These are phyloP conservation scores for Rhagonycha fulva DNA, from an alignment of 2,888 invertebrate genomes.

Conservation along the genomic window DNA sequence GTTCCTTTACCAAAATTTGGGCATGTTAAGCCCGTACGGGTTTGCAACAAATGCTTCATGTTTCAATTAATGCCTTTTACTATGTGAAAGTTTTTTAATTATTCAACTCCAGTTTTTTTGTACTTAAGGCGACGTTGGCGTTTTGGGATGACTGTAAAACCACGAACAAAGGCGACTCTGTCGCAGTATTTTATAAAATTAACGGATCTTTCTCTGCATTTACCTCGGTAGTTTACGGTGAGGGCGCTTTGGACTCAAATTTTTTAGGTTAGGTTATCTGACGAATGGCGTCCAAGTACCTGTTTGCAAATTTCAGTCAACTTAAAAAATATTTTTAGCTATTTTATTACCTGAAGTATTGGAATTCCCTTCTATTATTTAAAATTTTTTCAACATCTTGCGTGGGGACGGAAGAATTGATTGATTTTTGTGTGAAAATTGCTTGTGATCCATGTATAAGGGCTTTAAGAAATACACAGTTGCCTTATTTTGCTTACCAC, in stretches of 20 bases:
- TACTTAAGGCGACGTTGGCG: conserved; percentile 21
- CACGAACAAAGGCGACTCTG: neutral
- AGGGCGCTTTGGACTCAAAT: neutral
- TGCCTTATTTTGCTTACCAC: neutral
- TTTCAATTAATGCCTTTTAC: conserved; percentile 72
- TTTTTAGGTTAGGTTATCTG: neutral
- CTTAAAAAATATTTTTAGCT: neutral
- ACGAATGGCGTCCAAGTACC: neutral
- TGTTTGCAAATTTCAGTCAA: neutral
- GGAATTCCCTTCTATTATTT: neutral
- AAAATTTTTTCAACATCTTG: neutral
- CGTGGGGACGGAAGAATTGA: neutral
- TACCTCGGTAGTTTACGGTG: neutral
- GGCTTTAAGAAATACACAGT: neutral
- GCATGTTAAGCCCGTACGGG: conserved; percentile 89
- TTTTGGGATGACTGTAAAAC: neutral
- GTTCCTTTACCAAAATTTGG: conserved; percentile 93
- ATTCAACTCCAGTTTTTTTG: conserved; percentile 15
- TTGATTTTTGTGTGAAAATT: neutral
- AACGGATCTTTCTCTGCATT: neutral
- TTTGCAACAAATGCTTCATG: conserved; percentile 87
- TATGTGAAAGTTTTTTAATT: conserved; percentile 42
- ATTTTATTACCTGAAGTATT: neutral
- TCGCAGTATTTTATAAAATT: neutral
- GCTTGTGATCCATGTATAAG: neutral